Percentiles rank a stretch among this genome's conserved stretches.
phyloP scores from a whole-genome alignment of 2,113 vertebrate genomes.

The Zeus faber region DNA sequence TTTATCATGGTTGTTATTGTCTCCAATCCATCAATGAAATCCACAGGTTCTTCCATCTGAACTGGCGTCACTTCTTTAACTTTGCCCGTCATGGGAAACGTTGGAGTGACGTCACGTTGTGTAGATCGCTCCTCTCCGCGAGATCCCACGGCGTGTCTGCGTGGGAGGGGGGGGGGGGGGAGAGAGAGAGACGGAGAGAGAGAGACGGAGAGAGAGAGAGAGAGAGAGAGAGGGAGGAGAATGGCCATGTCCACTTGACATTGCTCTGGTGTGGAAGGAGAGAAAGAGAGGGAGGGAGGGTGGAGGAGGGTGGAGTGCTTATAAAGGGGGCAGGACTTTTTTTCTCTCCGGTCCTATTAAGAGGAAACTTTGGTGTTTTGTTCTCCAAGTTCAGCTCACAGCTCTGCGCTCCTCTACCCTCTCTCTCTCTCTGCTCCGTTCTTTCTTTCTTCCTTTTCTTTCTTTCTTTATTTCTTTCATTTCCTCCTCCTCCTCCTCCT shows the following conservation, averaged over 20 bases:
- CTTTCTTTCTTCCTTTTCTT: constrained; percentile 18
- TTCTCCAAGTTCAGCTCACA: constrained; percentile 78
- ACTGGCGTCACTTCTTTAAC: too few species aligned
- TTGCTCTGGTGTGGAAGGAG: too few species aligned
- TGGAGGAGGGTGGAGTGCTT: constrained; percentile 53
- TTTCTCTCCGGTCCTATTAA: constrained; percentile 70
- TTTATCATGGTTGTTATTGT: too few species aligned
- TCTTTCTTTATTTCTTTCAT: constrained; percentile 18
- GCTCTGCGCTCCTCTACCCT: constrained; percentile 42
- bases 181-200: background rate
- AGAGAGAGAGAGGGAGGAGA: constrained; percentile 15
- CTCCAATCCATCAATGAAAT: too few species aligned
- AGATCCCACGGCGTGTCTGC: too few species aligned
- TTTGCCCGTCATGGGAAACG: too few species aligned
- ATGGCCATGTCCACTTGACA: too few species aligned
- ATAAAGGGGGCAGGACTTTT: constrained; percentile 76
- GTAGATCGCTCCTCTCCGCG: too few species aligned
- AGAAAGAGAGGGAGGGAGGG: background rate
- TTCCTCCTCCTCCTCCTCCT: constrained; percentile 33
- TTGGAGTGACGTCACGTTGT: too few species aligned
- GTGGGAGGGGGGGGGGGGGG: background rate
- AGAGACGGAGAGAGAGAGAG: background rate
- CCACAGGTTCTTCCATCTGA: too few species aligned
- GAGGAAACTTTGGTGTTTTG: constrained; percentile 80
- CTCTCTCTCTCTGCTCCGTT: constrained; percentile 19